phyloP scores from a whole-genome alignment of 2,113 vertebrate species.

The Leucosticte australis region DNA sequence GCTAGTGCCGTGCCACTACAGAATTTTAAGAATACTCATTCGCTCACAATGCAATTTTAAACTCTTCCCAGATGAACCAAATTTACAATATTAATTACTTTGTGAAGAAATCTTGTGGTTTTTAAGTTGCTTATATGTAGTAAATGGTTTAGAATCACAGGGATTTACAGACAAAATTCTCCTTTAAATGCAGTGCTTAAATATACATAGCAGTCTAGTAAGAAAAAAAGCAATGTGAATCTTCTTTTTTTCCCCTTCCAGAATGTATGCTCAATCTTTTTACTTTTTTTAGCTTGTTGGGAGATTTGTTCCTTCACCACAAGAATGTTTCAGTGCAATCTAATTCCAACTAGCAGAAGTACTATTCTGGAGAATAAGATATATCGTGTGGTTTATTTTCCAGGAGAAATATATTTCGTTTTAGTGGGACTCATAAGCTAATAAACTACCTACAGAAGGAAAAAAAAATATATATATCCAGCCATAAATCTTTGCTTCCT shows the following conservation, averaged over 20 bases:
- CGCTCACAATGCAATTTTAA: neutral
- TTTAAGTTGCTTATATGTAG: neutral
- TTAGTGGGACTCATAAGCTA: neutral
- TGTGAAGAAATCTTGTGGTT: neutral
- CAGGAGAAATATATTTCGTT: neutral
- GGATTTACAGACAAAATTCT: neutral
- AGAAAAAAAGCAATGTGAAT: neutral
- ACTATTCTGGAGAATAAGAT: conserved; percentile 1
- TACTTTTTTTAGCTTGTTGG: neutral
- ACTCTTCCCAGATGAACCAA: conserved; percentile 9
- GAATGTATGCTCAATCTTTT: neutral
- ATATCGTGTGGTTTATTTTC: neutral
- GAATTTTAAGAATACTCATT: conserved; percentile 18
- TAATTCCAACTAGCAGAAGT: conserved; percentile 7
- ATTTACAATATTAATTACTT: conserved; percentile 39
- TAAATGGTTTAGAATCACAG: neutral
- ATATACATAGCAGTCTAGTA: neutral
- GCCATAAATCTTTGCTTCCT: conserved; percentile 45
- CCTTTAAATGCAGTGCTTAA: neutral
- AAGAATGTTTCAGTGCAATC: neutral
- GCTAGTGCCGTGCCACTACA: neutral
- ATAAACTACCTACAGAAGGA: neutral
- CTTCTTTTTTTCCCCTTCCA: neutral
- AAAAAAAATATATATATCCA: neutral
- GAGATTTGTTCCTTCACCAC: conserved; percentile 9